Base-by-base conservation (phyloP, 2,888 invertebrate genomes). In the Lasioglossum malachurum region DNA sequence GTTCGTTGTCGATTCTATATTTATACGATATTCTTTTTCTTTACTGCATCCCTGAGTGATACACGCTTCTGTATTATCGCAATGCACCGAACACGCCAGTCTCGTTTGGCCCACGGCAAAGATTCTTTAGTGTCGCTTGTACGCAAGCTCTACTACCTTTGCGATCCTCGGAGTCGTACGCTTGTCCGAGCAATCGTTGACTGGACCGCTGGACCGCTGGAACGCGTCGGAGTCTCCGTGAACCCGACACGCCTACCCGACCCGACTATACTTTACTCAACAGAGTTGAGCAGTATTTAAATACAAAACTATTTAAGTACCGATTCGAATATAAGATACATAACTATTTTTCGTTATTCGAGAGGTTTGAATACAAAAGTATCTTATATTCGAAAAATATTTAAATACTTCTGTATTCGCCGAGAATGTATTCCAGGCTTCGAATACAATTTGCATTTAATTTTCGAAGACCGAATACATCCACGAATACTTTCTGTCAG, bases 61-160 rank as follows among this genome's bases (percentile, higher is more conserved):
- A 86, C 87, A 87, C 87, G 87, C 87, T 87, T 87, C 64, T 85
- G 75, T 82, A 87, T 75, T 78, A 44, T 80, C 83, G 83, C 87
- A 87, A 78, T 87, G 87, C 87, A 87, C 87, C 78, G 75, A 80
- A 80, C 82, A 86, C 82, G 80, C 77, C 82, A 64, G 44, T 73
- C 74, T 78, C 76, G 71, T 87, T 71, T 87, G 75, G 74, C 19
- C 82, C 82, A 71, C 79, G 67, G 49, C 31, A 67, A 82, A 67
- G 76, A 64, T 81, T 69, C 41, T 86, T 84, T 78, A 64, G 64
- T 73, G 74, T 71, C 87, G 87, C 87, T 86, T 87, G 35, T 76
- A 67, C 67, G 75, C 80, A 77, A 84, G 81, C 85, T 44, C 60
- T 49, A 64, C 64, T n/a, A 57, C 10, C 64, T 64, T 31, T 64